phyloP scores from a whole-genome alignment of 2,797 vertebrate species.

The Coregonus sp. region DNA sequence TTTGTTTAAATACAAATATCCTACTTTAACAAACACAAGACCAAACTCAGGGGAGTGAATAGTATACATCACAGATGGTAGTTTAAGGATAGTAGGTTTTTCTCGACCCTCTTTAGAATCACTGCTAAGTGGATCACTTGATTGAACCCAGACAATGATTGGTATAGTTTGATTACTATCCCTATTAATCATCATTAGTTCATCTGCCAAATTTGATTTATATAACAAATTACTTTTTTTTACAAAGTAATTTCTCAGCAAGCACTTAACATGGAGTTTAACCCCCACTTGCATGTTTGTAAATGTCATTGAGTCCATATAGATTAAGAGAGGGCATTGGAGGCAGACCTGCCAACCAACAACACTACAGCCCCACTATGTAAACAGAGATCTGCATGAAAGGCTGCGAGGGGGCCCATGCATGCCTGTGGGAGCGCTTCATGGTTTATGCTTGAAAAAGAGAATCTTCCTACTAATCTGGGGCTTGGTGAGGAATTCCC shows the following conservation, averaged over 20 bases:
- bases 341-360: constrained; percentile 46
- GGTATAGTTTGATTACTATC: background rate
- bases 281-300: constrained; percentile 25
- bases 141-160: background rate
- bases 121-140: background rate
- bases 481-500: constrained; percentile 65
- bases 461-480: constrained; percentile 71
- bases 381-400: constrained; percentile 67
- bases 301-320: constrained; percentile 47
- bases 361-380: constrained; percentile 50
- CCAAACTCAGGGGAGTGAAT: constrained; percentile 18
- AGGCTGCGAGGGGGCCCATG: constrained; percentile 58
- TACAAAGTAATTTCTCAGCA: constrained; percentile 15
- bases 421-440: constrained; percentile 71
- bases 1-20: too few species aligned
- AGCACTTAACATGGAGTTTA: constrained; percentile 16
- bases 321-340: constrained; percentile 16
- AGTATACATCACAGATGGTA: constrained; percentile 17
- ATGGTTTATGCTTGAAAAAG: constrained; percentile 69
- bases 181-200: constrained; percentile 5
- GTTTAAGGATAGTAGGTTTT: constrained; percentile 15
- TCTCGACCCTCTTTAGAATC: background rate
- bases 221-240: background rate
- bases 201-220: constrained; percentile 11
- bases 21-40: background rate